These are phyloP conservation scores for Chirona hameri DNA, from an alignment of 2,888 invertebrate genomes.

Conservation along the genomic window DNA sequence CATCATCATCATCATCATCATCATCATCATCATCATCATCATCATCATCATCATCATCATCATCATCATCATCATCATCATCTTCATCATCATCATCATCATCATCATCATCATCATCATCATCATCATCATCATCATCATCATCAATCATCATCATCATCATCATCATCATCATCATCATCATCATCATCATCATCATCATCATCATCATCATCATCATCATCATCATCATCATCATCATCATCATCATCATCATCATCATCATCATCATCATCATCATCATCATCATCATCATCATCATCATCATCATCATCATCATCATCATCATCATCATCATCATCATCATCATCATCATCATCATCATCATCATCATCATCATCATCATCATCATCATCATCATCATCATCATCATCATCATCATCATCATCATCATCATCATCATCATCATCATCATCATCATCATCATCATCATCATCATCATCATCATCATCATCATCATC, in stretches of 20 bases:
- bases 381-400: background rate
- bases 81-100: conserved; percentile 6
- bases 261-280: background rate
- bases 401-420: conserved; percentile 4
- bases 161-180: conserved; percentile 9
- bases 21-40: conserved; percentile 29
- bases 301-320: conserved; percentile 22
- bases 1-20: conserved; percentile 29
- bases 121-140: conserved; percentile 25
- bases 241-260: conserved; percentile 22
- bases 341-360: conserved; percentile 1
- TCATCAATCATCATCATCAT: no score
- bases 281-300: background rate
- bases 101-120: conserved; percentile 27
- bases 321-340: background rate
- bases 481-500: background rate
- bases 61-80: conserved; percentile 23
- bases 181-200: conserved; percentile 12
- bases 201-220: conserved; percentile 9
- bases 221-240: conserved; percentile 13
- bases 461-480: conserved; percentile 24
- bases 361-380: conserved; percentile 13
- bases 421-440: background rate
- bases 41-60: conserved; percentile 22
- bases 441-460: background rate